These are phyloP conservation scores for Cherax destructor DNA, from an alignment of 1,140 invertebrate genomes.

Conservation along the genomic window DNA sequence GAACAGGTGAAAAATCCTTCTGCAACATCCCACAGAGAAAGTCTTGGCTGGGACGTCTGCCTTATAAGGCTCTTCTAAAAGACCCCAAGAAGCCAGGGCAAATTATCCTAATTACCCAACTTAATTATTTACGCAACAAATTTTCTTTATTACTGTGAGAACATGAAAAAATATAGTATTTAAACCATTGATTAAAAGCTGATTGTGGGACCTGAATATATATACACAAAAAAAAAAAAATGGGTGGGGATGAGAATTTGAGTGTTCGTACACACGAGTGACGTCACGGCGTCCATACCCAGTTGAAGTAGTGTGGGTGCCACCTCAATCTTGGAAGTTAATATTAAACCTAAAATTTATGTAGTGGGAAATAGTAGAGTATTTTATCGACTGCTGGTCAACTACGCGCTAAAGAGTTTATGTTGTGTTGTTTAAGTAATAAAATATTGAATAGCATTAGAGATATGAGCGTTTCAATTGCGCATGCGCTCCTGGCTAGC, in stretches of 20 bases:
- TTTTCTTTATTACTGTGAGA: no score
- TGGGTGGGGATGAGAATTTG: background rate
- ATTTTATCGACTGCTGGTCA: background rate
- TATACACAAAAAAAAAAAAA: no score
- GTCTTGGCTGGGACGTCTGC: conserved; percentile 43
- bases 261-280: background rate
- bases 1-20: conserved; percentile 47
- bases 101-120: conserved; percentile 1
- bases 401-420: background rate
- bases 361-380: no score
- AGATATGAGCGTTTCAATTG: background rate
- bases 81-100: conserved; percentile 30
- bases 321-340: no score
- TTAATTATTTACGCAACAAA: no score
- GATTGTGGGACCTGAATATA: no score
- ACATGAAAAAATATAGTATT: no score
- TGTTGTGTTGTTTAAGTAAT: no score
- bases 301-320: conserved; percentile 15
- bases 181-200: no score
- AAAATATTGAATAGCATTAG: no score
- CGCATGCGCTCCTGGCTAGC: conserved; percentile 6
- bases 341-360: no score
- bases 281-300: conserved; percentile 39
- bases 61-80: conserved; percentile 39
- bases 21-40: conserved; percentile 54